Conservation (phyloP, 2,113 vertebrate species). For the Rhagologus leucostigma region DNA sequence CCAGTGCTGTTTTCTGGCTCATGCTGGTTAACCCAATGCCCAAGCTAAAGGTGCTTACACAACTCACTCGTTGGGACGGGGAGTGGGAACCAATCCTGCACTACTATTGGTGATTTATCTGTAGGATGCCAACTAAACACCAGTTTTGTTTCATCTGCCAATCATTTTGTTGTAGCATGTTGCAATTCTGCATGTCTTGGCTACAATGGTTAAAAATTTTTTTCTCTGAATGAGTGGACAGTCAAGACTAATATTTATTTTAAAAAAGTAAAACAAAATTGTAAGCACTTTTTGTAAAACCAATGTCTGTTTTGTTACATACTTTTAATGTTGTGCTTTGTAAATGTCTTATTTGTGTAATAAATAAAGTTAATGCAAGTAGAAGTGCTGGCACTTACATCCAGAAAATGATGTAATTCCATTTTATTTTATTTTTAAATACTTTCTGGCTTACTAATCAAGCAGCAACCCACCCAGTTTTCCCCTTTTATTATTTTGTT, state of each 20-base stretch:
- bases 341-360: constrained; percentile 95
- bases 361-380: constrained; percentile 86
- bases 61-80: background rate
- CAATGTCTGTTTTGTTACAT: constrained; percentile 92
- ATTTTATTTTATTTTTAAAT: constrained; percentile 72
- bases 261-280: constrained; percentile 82
- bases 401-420: constrained; percentile 64
- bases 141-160: constrained; percentile 66
- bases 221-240: constrained; percentile 76
- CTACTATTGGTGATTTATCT: background rate
- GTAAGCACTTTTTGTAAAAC: constrained; percentile 95
- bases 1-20: background rate
- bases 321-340: constrained; percentile 91
- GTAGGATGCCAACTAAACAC: constrained; percentile 58
- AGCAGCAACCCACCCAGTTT: constrained; percentile 47
- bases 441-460: constrained; percentile 51
- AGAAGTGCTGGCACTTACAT: constrained; percentile 81
- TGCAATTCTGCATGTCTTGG: constrained; percentile 83
- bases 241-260: constrained; percentile 96
- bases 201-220: constrained; percentile 76
- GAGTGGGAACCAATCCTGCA: constrained; percentile 30
- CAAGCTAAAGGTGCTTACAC: constrained; percentile 55
- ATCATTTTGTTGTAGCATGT: constrained; percentile 77
- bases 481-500: constrained; percentile 59
- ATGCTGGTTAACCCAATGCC: background rate